These are phyloP conservation scores for Tichodroma muraria DNA, from an alignment of 2,113 vertebrate species.

Conservation along the genomic window DNA sequence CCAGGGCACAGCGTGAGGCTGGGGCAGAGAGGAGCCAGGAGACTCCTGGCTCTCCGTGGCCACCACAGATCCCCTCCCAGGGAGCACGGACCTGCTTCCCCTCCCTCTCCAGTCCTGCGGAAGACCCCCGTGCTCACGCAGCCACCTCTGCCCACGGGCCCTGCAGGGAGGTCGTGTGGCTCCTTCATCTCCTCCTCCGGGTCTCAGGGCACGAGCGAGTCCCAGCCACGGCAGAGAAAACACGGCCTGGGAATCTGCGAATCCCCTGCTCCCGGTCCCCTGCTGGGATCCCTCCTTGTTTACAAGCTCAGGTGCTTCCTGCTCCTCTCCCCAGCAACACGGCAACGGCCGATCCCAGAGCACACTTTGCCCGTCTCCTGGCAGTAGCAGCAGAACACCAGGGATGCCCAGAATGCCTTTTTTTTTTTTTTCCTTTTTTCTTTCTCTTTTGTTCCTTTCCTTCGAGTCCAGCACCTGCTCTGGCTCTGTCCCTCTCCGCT, in stretches of 20 bases:
- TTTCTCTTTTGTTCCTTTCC: not conserved
- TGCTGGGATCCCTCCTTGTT: not conserved
- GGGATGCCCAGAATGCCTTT: not conserved
- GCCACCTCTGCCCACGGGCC: not conserved
- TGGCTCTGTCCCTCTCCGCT: constrained; percentile 28
- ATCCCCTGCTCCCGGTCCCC: not conserved
- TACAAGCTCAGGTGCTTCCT: not conserved
- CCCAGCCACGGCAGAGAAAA: not conserved
- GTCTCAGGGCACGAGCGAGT: fast-evolving
- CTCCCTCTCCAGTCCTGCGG: not conserved
- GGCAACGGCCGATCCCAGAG: not conserved
- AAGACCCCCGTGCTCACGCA: not conserved
- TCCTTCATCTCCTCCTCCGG: not conserved
- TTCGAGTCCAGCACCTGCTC: not conserved
- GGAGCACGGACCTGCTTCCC: not conserved
- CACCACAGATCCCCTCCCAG: not conserved
- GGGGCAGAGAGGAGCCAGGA: not conserved
- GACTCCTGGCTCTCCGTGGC: not conserved
- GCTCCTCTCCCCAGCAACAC: not conserved
- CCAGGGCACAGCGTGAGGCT: fast-evolving
- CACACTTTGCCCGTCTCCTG: not conserved
- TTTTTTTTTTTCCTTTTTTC: not conserved
- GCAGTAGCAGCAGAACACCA: not conserved
- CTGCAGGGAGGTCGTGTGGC: not conserved
- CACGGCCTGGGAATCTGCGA: not conserved